Conservation (phyloP, 35 echinoderm and acorn worm genomes). For the Amphiura filiformis region DNA sequence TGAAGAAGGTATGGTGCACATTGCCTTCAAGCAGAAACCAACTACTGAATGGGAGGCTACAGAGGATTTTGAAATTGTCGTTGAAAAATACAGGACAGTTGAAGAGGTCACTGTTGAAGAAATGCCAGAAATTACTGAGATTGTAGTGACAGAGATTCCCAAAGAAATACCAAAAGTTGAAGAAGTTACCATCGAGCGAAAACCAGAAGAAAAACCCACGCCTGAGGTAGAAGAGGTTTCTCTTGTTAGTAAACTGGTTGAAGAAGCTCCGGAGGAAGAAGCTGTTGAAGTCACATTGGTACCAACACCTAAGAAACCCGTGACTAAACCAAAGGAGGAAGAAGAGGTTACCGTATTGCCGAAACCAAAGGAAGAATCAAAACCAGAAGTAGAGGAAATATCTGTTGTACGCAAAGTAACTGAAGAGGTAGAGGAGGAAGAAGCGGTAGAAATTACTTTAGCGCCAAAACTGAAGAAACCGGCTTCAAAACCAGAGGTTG, state of each 20-base stretch:
- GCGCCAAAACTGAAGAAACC: neutral
- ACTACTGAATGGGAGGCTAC: neutral
- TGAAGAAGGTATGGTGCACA: neutral
- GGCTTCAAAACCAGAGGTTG: neutral
- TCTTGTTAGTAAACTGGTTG: neutral
- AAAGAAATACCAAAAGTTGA: neutral
- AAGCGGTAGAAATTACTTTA: neutral
- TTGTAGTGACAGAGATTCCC: neutral
- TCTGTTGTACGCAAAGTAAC: no score
- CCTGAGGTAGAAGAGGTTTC: neutral
- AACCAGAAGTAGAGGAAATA: neutral
- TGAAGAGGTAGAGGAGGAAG: no score
- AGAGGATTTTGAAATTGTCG: neutral
- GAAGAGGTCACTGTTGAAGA: no score
- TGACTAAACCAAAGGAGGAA: neutral
- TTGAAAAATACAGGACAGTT: neutral
- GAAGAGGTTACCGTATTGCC: neutral
- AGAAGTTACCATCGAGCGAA: neutral
- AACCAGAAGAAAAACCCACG: neutral
- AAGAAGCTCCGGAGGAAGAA: neutral
- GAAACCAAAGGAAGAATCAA: neutral
- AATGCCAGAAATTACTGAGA: neutral
- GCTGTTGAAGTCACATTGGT: neutral
- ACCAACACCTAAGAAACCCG: neutral
- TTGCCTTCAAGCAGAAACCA: neutral